Evolutionary conservation across 2,113 vertebrate species (phyloP), one percentile per base, ranked within the genome.

Genomic region (Mesocricetus auratus): DNA sequence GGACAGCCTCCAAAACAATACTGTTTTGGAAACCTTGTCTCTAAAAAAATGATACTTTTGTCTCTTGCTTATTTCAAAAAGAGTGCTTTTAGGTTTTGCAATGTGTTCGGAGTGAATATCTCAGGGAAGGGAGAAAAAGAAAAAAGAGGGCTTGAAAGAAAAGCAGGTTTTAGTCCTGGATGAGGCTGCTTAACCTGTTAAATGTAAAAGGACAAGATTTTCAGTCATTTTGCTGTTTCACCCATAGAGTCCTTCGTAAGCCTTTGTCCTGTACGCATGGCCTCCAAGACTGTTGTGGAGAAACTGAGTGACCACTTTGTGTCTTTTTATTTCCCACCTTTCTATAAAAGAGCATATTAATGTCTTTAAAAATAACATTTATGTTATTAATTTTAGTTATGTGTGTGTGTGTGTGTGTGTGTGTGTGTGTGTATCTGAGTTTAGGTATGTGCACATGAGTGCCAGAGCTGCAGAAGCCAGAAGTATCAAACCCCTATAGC

Each of bases 31-130:
- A n/a, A n/a, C n/a, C n/a, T n/a, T n/a, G n/a, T n/a, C n/a, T n/a
- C n/a, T n/a, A n/a, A n/a, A n/a, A n/a, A n/a, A n/a, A n/a, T n/a
- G n/a, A n/a, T n/a, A n/a, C n/a, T n/a, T 29, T 91, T 92, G 58
- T 83, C 19, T 91, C 7, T 90, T 17, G 73, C 83, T 94, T 92
- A 89, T 87, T 94, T 95, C 13, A 87, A 83, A 92, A 90, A 58
- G 47, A 71, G 3, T 89, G 93, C 5, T 33, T 79, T 82, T 58
- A 91, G 21, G 22, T 24, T 86, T 29, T 73, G 5, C 88, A 85
- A 74, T 45, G 19, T 81, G 68, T 29, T 94, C n/a, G 82, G 13
- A 75, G 33, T 71, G 69, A 22, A 58, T 17, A 77, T 10, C 31
- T 89, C 33, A 68, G 29, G 36, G 21, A 78, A 53, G 13, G 21